Percentiles rank a stretch among this genome's conserved stretches.
Evolutionary conservation across 2,797 vertebrate species (phyloP).

Genomic region (Mus spretus): DNA sequence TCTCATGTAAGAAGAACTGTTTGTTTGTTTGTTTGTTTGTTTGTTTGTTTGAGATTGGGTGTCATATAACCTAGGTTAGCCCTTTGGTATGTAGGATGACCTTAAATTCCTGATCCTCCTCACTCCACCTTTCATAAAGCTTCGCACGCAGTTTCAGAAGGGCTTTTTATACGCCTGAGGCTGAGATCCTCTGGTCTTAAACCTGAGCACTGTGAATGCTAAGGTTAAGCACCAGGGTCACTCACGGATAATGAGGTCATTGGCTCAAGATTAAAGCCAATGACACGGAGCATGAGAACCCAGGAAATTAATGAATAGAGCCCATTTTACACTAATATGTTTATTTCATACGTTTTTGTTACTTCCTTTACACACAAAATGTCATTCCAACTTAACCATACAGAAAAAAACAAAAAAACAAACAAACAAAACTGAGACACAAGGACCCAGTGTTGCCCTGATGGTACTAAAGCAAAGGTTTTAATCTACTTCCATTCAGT

Average conservation of each 20-base stretch:
- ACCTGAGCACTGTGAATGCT: background rate
- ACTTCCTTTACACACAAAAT: background rate
- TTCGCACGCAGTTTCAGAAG: background rate
- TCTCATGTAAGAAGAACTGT: background rate
- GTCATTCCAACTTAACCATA: background rate
- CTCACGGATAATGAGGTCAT: too few relatives aligned
- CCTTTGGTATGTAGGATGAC: background rate
- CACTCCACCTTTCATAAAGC: background rate
- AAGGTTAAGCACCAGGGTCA: background rate
- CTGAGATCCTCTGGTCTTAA: background rate
- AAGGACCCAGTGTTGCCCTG: background rate
- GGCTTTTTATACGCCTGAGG: background rate
- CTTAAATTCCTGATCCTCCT: background rate
- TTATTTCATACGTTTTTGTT: background rate
- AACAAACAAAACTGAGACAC: conserved; percentile 3
- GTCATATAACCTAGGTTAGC: background rate
- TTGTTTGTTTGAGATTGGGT: background rate
- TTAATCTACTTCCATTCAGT: background rate
- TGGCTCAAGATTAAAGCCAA: background rate
- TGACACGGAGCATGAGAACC: background rate
- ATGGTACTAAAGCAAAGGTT: background rate
- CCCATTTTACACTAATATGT: background rate
- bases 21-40: background rate
- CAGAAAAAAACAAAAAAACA: background rate
- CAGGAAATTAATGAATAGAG: background rate